A percentile compares a stretch with the other conserved stretches of the same genome.
These are phyloP conservation scores for Alloplasta piceator DNA, from an alignment of 2,888 invertebrate genomes.

Conservation along the genomic window DNA sequence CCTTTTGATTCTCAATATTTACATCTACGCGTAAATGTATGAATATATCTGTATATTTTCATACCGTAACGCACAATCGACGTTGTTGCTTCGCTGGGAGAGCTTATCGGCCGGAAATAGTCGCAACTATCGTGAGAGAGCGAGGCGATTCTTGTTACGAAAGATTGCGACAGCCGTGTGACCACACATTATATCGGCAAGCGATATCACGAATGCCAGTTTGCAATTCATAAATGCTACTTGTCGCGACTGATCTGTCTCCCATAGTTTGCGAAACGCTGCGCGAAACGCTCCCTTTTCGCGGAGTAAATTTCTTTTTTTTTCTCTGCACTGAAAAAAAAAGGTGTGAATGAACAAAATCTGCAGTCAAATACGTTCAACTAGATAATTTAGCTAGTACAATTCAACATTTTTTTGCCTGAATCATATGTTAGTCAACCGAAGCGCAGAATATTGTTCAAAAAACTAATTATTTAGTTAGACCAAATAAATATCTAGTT, in stretches of 20 bases:
- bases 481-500: no score
- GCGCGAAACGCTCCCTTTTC: slow-evolving; percentile 1
- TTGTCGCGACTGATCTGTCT: slow-evolving; percentile 46
- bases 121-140: slow-evolving; percentile 20
- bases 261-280: slow-evolving; percentile 47
- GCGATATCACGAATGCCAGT: slow-evolving; percentile 54
- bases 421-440: no score
- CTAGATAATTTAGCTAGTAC: no score
- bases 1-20: neutral
- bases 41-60: neutral
- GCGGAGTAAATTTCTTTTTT: neutral
- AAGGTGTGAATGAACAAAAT: no score
- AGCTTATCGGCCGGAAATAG: slow-evolving; percentile 69
- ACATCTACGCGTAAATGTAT: neutral
- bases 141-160: slow-evolving; percentile 60
- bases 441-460: no score
- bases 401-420: no score
- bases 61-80: slow-evolving; percentile 48
- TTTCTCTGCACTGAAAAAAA: no score
- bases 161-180: slow-evolving; percentile 67
- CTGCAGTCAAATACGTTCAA: no score
- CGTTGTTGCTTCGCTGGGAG: slow-evolving; percentile 45
- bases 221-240: slow-evolving; percentile 29
- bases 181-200: slow-evolving; percentile 64
- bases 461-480: no score